Evolutionary conservation across 2,888 invertebrate genomes (phyloP).

Genomic region (Morinoia aosen): DNA sequence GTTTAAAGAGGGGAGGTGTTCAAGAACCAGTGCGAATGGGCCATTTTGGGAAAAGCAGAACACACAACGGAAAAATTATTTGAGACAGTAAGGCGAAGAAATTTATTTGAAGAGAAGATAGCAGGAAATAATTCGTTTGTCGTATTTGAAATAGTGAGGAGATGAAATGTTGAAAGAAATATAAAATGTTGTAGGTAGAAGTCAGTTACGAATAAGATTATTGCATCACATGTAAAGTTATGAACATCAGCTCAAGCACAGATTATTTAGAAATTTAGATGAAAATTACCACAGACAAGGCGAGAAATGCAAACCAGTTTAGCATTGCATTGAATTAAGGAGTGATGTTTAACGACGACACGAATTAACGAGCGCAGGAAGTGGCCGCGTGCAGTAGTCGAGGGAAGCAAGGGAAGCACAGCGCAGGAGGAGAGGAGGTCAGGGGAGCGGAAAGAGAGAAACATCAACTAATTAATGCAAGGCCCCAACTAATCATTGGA

Average conservation of each 20-base stretch:
- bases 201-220: neutral
- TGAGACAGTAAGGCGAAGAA: neutral
- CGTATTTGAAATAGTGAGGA: neutral
- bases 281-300: neutral
- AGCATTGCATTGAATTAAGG: neutral
- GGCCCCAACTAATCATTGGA: neutral
- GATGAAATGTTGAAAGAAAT: neutral
- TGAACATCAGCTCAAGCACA: neutral
- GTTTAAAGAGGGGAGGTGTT: neutral
- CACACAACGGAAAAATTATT: neutral
- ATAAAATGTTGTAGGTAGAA: neutral
- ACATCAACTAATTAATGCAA: neutral
- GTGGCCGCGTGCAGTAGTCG: neutral
- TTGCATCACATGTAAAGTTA: neutral
- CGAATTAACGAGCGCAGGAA: neutral
- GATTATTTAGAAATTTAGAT: constrained; percentile 25
- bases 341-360: neutral
- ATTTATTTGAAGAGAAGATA: neutral
- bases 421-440: neutral
- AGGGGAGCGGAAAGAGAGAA: constrained; percentile 5
- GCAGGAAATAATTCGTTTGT: neutral
- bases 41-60: neutral
- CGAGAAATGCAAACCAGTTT: neutral
- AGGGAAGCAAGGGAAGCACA: neutral
- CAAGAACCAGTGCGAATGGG: neutral